Evolutionary conservation across 2,113 vertebrate genomes (phyloP), one percentile per base, ranked within the genome.

Genomic region (Anguilla japonica): DNA sequence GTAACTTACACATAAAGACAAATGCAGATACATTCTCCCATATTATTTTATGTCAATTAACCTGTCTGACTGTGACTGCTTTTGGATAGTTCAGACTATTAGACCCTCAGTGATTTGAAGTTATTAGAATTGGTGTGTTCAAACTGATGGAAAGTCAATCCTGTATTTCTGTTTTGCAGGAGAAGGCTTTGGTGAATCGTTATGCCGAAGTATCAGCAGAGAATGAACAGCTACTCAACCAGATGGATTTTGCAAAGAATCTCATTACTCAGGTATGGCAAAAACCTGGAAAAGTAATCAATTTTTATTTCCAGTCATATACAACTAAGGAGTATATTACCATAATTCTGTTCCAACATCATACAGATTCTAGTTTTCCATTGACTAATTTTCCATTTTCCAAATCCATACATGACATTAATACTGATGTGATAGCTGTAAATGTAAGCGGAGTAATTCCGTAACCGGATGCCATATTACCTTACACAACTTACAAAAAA

Each of bases 201-300:
- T 99, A 94, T 80, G 93, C 96, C 7, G 96, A 97, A 90, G 92
- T 94, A 1, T 91, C 95, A 41, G 97, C 96, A 46, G 93, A 96
- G 84, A 96, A 96, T 2, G 93, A 95, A 43, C 94, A 98, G 91
- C 94, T 95, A 13, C 93, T 98, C 85, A 95, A 80, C 71, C 96
- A 96, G 89, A 90, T 99, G 94, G 93, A 91, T 80, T 97, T 96
- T 56, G 95, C 96, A 29, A 97, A 95, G 84, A 97, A 94, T 90
- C 85, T 99, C 5, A 86, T 93, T 87, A 94, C 95, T 83, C 97
- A 95, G 97, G 98, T 97, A 93, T 46, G 80, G 11, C 34, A 93
- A 92, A 18, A 84, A 79, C 56, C 39, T 40, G 5, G 2, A 56
- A 46, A 84, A 29, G 71, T 6, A 53, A 82, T 9, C 67, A 82